Base-by-base conservation (phyloP, 2,888 invertebrate species). In the Leptarthrus brevirostris region DNA sequence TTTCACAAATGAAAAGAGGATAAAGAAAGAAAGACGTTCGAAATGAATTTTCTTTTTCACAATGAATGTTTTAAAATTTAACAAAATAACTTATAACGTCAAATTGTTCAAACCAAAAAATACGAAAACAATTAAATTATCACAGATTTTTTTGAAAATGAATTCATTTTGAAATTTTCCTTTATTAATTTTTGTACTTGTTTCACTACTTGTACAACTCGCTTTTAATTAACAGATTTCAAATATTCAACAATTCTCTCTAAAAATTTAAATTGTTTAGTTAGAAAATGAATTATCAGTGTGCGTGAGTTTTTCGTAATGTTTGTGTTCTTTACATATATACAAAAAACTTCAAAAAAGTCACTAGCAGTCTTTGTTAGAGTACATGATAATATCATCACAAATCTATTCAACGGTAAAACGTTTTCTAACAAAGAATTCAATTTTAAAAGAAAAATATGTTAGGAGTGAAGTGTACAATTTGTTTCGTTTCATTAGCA, bases 61-160 rank as follows among this genome's bases (percentile, higher is more conserved):
- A n/a, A n/a, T n/a, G n/a, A n/a, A n/a, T n/a, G n/a, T 30, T 5
- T 12, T 40, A 12, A 40, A 40, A 40, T 40, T 40, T 40, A 40
- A 40, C 40, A 40, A 40, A 40, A 30, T 8, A 30, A 40, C 40
- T 40, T 40, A 40, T 12, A 2, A 40, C 3, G 3, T 12, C 40
- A 40, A 40, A 40, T 3, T 40, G 6, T 40, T 12, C 18, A 49
- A 49, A 49, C 49, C 20, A 16, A 49, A 64, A 16, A 40, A n/a
- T n/a, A n/a, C n/a, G n/a, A 61, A 36, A 64, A 64, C 24, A 47
- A 44, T 44, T 22, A 64, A 64, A 64, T 64, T 64, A 64, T 64
- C 64, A 64, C 64, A 64, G 64, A 64, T 64, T 24, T 47, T n/a
- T 49, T 49, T 40, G 6, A 36, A 58, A 36, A 58, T 18, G 24